These are phyloP conservation scores for Apostichopus leukothele DNA, from an alignment of 53 echinoderm and acorn worm genomes.

Conservation along the genomic window DNA sequence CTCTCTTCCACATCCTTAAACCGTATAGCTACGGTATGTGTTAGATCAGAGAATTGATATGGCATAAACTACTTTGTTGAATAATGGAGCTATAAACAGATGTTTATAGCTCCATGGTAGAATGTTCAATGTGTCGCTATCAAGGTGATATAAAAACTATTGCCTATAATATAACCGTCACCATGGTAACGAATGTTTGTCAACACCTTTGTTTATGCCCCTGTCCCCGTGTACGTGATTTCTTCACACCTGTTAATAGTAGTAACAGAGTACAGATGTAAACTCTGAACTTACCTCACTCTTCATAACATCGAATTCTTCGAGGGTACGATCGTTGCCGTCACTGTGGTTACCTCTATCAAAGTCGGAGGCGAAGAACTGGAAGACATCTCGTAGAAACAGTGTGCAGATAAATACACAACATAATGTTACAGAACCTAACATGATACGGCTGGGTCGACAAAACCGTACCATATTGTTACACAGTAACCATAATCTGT, in stretches of 20 bases:
- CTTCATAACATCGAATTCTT: background rate
- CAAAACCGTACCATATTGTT: slow-evolving; percentile 25
- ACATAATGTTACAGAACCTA: slow-evolving; percentile 12
- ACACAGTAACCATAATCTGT: background rate
- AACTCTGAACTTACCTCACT: slow-evolving; percentile 17
- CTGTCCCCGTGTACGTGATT: too few relatives aligned
- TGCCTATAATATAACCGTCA: background rate
- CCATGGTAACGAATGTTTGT: background rate
- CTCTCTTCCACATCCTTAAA: too few relatives aligned
- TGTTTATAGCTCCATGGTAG: too few relatives aligned
- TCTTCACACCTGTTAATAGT: background rate
- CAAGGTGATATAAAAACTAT: too few relatives aligned
- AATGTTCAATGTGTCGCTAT: too few relatives aligned
- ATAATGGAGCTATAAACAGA: too few relatives aligned
- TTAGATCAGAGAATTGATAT: too few relatives aligned
- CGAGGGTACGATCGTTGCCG: background rate
- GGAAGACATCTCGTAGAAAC: slow-evolving; percentile 11
- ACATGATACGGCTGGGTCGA: slow-evolving; percentile 37
- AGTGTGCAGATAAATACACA: background rate
- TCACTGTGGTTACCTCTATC: background rate
- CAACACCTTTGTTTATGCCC: background rate
- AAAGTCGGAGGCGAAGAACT: slow-evolving; percentile 1
- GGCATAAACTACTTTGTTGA: too few relatives aligned
- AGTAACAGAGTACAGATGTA: background rate
- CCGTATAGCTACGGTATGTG: too few relatives aligned